Percentiles rank a stretch among this genome's conserved stretches.
Evolutionary conservation across 2,888 invertebrate genomes (phyloP).

Genomic region (Orgyia antiqua): DNA sequence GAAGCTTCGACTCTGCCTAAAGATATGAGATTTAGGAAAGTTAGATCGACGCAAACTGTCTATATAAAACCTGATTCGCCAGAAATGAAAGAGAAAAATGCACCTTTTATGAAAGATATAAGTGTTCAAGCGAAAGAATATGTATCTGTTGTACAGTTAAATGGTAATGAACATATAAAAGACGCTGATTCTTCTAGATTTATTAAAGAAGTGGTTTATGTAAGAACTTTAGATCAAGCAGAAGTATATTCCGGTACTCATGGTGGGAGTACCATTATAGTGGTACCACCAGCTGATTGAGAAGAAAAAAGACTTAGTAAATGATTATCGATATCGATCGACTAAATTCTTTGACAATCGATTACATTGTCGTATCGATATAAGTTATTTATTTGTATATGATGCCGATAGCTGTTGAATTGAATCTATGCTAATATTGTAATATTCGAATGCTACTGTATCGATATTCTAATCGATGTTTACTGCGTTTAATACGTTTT

Average conservation of each 20-base stretch:
- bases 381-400: slow-evolving; percentile 9
- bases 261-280: slow-evolving; percentile 67
- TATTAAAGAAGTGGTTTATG: slow-evolving; percentile 53
- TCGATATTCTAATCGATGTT: too few species aligned
- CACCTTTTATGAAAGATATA: slow-evolving; percentile 27
- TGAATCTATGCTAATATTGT: neutral
- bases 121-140: slow-evolving; percentile 50
- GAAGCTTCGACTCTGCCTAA: slow-evolving; percentile 64
- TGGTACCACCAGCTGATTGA: slow-evolving; percentile 70
- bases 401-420: neutral
- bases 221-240: slow-evolving; percentile 53
- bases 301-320: neutral
- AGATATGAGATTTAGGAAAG: slow-evolving; percentile 69
- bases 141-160: slow-evolving; percentile 61
- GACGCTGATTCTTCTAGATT: slow-evolving; percentile 44
- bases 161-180: slow-evolving; percentile 53
- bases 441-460: neutral
- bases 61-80: slow-evolving; percentile 62
- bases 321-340: slow-evolving; percentile 4
- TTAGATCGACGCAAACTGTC: slow-evolving; percentile 62
- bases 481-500: neutral
- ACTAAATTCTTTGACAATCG: slow-evolving; percentile 6
- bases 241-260: slow-evolving; percentile 56
- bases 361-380: slow-evolving; percentile 3
- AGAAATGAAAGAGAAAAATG: neutral